Conservation (phyloP, 2,797 vertebrate species). For the Aplochiton taeniatus region DNA sequence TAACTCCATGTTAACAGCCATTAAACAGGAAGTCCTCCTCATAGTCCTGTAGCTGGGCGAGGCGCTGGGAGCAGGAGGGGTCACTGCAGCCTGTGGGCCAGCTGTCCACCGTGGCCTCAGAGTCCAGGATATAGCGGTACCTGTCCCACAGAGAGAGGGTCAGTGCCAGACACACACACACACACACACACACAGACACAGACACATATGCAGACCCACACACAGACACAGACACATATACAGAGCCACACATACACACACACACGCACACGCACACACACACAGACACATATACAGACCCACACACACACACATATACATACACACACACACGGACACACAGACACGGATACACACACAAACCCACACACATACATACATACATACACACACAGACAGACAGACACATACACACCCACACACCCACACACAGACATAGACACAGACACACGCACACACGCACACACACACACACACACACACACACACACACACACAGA, state of each 20-base stretch:
- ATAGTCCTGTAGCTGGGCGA: conserved; percentile 65
- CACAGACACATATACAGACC: conserved; percentile 35
- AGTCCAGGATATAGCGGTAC: conserved; percentile 88
- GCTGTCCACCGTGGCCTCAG: conserved; percentile 81
- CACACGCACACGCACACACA: conserved; percentile 5
- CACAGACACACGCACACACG: too few relatives aligned
- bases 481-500: background rate
- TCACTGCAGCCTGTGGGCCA: conserved; percentile 79
- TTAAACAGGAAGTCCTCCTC: conserved; percentile 36
- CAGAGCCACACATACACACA: background rate
- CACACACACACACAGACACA: conserved; percentile 29
- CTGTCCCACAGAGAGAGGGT: conserved; percentile 62
- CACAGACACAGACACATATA: conserved; percentile 38
- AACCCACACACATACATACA: too few relatives aligned
- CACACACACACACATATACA: background rate
- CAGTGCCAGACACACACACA: background rate
- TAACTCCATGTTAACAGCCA: conserved; percentile 32
- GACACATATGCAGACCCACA: conserved; percentile 11
- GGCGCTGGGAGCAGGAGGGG: conserved; percentile 65
- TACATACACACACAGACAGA: background rate
- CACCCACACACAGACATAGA: too few relatives aligned
- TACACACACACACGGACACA: too few relatives aligned
- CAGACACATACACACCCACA: conserved; percentile 47
- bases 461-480: conserved; percentile 38
- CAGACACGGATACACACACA: too few relatives aligned